Conservation (phyloP, 1,140 invertebrate genomes). For the Plutomurus gul region DNA sequence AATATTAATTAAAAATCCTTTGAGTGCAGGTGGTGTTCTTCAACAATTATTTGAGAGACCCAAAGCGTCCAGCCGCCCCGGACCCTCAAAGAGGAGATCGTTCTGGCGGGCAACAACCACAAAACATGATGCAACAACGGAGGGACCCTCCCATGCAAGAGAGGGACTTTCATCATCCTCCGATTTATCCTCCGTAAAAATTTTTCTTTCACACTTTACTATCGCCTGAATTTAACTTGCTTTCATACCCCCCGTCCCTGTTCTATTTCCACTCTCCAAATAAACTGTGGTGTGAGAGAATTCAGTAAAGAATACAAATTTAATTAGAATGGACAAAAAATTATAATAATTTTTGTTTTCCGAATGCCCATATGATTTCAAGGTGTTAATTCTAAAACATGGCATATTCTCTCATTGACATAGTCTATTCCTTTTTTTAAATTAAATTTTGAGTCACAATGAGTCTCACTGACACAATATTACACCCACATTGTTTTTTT, state of each 20-base stretch:
- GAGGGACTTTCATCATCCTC: conserved; percentile 39
- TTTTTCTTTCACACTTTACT: not conserved
- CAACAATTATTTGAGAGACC: conserved; percentile 95
- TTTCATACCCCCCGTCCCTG: too few species aligned
- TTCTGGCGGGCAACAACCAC: conserved; percentile 32
- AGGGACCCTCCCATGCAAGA: conserved; percentile 47
- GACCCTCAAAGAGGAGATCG: conserved; percentile 70
- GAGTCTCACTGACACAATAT: conserved; percentile 29
- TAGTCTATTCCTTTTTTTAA: not conserved
- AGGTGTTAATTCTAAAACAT: too few species aligned
- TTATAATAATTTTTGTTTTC: too few species aligned
- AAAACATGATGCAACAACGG: conserved; percentile 25
- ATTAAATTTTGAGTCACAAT: conserved; percentile 2
- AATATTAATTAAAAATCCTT: not conserved
- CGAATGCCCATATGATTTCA: too few species aligned
- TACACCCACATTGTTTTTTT: not conserved
- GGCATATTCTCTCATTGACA: too few species aligned
- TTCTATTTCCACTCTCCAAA: too few species aligned
- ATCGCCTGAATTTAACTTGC: too few species aligned
- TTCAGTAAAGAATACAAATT: too few species aligned
- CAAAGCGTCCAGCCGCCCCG: conserved; percentile 89
- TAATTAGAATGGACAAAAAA: too few species aligned
- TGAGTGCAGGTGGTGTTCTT: conserved; percentile 80
- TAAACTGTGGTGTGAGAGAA: too few species aligned
- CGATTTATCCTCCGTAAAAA: conserved; percentile 41